Evolutionary conservation across 1,140 invertebrate species (phyloP).

Genomic region (Megalopta genalis): DNA sequence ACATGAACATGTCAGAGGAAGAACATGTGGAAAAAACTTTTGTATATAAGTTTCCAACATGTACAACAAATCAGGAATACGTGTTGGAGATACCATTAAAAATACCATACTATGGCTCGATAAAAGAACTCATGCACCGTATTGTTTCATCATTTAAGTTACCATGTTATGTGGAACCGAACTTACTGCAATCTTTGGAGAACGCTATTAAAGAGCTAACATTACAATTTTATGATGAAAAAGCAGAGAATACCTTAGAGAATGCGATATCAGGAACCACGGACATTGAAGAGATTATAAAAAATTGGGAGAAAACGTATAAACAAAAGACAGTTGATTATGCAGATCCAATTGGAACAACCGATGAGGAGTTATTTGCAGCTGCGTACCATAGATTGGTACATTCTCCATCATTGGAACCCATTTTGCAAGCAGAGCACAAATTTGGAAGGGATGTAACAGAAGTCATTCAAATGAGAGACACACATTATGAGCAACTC

Average conservation of each 20-base stretch:
- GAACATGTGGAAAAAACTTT: constrained; percentile 80
- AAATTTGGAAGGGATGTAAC: constrained; percentile 87
- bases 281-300: constrained; percentile 85
- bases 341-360: constrained; percentile 85
- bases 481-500: constrained; percentile 84
- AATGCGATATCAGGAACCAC: constrained; percentile 80
- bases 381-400: constrained; percentile 90
- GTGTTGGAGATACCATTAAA: constrained; percentile 83
- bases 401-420: constrained; percentile 89
- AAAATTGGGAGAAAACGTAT: constrained; percentile 85
- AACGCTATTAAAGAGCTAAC: constrained; percentile 79
- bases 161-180: constrained; percentile 85
- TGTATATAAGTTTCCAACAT: constrained; percentile 82
- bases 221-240: constrained; percentile 81
- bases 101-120: constrained; percentile 82
- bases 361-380: constrained; percentile 89
- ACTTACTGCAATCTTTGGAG: constrained; percentile 80
- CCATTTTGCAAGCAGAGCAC: constrained; percentile 89
- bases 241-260: constrained; percentile 80
- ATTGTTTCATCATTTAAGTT: constrained; percentile 86
- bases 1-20: constrained; percentile 72
- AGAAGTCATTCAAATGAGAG: constrained; percentile 84
- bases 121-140: constrained; percentile 84
- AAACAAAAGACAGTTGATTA: constrained; percentile 85
- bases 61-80: constrained; percentile 81